Evolutionary conservation across 2,113 vertebrate genomes (phyloP).

Genomic region (Geococcyx californianus): DNA sequence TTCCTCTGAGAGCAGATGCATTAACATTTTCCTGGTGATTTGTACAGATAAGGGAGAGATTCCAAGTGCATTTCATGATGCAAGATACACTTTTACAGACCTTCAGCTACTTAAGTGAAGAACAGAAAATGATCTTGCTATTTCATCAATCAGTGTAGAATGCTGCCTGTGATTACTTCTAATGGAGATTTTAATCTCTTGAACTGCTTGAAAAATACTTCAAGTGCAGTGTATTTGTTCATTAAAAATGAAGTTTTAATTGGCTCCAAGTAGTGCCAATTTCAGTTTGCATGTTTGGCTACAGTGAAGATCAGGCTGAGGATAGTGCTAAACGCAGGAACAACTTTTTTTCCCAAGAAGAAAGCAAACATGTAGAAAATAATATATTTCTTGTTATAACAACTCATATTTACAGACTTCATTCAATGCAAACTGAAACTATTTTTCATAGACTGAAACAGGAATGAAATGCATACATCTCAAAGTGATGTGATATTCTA

Average conservation of each 20-base stretch:
- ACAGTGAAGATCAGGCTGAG: background rate
- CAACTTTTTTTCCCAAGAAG: background rate
- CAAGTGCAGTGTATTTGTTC: background rate
- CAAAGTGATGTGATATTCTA: background rate
- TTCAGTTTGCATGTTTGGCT: background rate
- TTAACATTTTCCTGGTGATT: background rate
- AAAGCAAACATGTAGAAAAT: background rate
- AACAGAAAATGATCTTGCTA: background rate
- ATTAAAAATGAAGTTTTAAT: background rate
- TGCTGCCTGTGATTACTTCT: background rate
- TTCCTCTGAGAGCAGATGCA: background rate
- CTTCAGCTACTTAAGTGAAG: background rate
- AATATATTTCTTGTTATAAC: background rate
- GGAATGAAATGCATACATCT: background rate
- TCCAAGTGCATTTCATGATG: background rate
- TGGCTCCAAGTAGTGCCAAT: background rate
- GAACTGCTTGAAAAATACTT: background rate
- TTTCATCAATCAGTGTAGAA: constrained; percentile 28
- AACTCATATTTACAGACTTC: background rate
- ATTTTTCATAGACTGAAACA: background rate
- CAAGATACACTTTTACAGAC: background rate
- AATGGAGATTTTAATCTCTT: background rate
- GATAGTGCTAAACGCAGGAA: background rate
- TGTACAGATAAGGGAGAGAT: background rate
- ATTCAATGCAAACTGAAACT: background rate